Conservation (phyloP, 2,888 invertebrate genomes). For the Coelogynopora nodosa region DNA sequence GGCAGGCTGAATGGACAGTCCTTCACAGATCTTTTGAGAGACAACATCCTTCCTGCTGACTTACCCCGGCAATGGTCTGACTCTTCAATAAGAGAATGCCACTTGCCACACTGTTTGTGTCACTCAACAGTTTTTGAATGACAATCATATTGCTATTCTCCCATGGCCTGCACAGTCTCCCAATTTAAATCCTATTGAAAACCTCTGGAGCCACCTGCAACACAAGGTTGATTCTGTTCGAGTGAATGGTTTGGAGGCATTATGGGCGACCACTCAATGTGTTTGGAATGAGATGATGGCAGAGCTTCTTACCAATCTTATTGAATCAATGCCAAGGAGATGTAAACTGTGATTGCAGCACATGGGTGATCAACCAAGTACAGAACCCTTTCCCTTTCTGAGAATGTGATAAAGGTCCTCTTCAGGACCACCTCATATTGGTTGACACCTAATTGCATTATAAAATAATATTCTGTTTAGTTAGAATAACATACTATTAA, state of each 20-base stretch:
- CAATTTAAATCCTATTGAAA: background rate
- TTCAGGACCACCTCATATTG: no score
- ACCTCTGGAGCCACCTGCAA: background rate
- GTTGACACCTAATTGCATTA: no score
- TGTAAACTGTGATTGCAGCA: background rate
- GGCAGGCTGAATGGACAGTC: background rate
- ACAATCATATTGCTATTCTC: background rate
- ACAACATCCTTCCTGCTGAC: background rate
- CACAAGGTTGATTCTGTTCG: background rate
- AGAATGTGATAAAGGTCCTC: no score
- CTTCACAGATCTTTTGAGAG: background rate
- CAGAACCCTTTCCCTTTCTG: no score
- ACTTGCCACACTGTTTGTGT: background rate
- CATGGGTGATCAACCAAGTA: no score
- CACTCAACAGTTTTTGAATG: background rate
- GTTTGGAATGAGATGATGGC: background rate
- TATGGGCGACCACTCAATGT: background rate
- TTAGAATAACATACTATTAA: no score
- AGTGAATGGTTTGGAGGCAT: background rate
- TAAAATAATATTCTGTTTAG: no score
- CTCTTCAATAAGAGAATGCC: background rate
- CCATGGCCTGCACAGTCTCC: background rate
- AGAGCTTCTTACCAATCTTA: background rate
- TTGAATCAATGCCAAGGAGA: background rate
- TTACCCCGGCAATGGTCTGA: background rate